Conservation (phyloP, 2,888 invertebrate genomes). For the Unio delphinus region DNA sequence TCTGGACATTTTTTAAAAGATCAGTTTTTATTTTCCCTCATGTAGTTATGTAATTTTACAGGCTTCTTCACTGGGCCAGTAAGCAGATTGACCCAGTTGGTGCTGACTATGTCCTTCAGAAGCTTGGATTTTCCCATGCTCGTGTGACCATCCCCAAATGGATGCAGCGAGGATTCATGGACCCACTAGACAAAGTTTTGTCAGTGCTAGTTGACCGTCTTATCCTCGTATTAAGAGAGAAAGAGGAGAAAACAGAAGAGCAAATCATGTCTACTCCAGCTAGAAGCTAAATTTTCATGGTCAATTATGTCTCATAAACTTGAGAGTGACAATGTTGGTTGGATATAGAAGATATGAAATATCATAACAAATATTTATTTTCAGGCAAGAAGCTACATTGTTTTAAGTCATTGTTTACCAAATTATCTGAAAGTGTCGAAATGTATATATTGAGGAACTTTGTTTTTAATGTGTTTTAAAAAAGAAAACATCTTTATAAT, state of each 20-base stretch:
- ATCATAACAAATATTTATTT: no score
- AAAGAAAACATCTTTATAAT: no score
- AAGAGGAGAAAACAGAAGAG: conserved; percentile 12
- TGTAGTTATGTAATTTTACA: conserved; percentile 25
- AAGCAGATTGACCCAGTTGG: conserved; percentile 98
- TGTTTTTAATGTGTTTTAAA: no score
- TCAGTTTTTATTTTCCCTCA: background rate
- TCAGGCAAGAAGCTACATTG: no score
- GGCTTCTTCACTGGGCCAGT: conserved; percentile 83
- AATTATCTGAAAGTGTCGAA: no score
- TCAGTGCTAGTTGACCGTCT: conserved; percentile 67
- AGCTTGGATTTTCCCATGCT: conserved; percentile 97
- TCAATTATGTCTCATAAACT: no score
- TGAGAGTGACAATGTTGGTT: no score
- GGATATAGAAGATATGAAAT: no score
- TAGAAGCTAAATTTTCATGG: no score
- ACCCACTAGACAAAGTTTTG: conserved; percentile 91
- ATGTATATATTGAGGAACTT: no score
- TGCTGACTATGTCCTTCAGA: conserved; percentile 97
- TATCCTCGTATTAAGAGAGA: conserved; percentile 49
- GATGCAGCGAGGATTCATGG: conserved; percentile 98
- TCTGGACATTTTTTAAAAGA: background rate
- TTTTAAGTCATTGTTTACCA: no score
- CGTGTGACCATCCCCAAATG: conserved; percentile 99
- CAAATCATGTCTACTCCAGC: background rate